These are phyloP conservation scores for Danionella cerebrum DNA, from an alignment of 2,113 vertebrate genomes.

Conservation along the genomic window DNA sequence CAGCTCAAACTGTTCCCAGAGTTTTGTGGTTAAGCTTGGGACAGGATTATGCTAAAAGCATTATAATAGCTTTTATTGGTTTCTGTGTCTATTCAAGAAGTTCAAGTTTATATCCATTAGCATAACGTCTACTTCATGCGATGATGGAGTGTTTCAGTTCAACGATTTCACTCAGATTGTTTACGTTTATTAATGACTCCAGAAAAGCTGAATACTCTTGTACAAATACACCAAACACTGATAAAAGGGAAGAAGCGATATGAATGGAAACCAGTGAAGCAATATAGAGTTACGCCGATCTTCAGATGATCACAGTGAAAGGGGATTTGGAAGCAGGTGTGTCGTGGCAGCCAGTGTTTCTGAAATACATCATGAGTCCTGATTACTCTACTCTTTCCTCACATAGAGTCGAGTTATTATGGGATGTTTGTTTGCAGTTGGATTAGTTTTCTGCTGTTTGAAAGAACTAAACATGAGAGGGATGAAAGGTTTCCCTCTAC, in stretches of 20 bases:
- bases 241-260: not conserved
- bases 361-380: slow-evolving; percentile 18
- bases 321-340: slow-evolving; percentile 37
- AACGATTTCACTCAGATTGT: slow-evolving; percentile 3
- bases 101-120: too few species aligned
- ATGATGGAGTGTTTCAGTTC: slow-evolving; percentile 9
- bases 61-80: too few species aligned
- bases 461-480: slow-evolving; percentile 35
- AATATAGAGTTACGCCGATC: slow-evolving; percentile 16
- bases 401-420: too few species aligned
- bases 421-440: not conserved
- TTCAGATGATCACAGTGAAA: not conserved
- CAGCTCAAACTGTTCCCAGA: too few species aligned
- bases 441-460: slow-evolving; percentile 35
- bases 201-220: too few species aligned
- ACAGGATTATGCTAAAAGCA: too few species aligned
- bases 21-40: too few species aligned
- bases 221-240: not conserved
- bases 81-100: too few species aligned
- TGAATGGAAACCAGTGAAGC: slow-evolving; percentile 11
- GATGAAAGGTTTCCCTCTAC: slow-evolving; percentile 58
- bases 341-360: slow-evolving; percentile 33
- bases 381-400: not conserved
- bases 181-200: slow-evolving; percentile 2
- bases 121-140: too few species aligned